Conservation (phyloP, 2,888 invertebrate species). For the Callyntrura guangdongensis region DNA sequence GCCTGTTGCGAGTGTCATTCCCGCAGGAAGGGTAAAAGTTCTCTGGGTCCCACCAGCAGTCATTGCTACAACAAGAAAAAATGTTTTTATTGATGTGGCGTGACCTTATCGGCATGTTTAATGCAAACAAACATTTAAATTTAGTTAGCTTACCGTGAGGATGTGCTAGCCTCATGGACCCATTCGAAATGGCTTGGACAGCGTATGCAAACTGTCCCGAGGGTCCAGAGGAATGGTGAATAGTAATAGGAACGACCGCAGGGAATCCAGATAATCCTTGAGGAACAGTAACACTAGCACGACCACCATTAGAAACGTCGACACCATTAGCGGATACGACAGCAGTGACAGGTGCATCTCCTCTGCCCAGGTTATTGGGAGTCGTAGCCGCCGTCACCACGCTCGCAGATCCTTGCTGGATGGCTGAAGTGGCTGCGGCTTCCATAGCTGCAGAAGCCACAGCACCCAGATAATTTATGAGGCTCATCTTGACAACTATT, state of each 20-base stretch:
- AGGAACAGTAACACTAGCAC: constrained; percentile 61
- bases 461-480: constrained; percentile 85
- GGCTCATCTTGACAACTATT: constrained; percentile 85
- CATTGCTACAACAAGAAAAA: not conserved
- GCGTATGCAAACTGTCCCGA: constrained; percentile 63
- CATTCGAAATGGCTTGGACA: constrained; percentile 65
- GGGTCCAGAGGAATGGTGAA: constrained; percentile 72
- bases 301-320: constrained; percentile 25
- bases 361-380: not conserved
- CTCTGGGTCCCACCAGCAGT: constrained; percentile 55
- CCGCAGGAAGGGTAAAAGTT: constrained; percentile 72
- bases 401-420: constrained; percentile 57
- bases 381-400: constrained; percentile 23
- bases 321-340: not conserved
- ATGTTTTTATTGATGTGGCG: not conserved
- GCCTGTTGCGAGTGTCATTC: constrained; percentile 48
- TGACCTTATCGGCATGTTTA: not conserved
- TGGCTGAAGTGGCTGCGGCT: constrained; percentile 80
- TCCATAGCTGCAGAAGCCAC: constrained; percentile 84
- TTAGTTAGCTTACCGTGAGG: constrained; percentile 71
- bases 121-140: too few relatives aligned
- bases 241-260: constrained; percentile 66
- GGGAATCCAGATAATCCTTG: constrained; percentile 71
- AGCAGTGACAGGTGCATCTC: constrained; percentile 12
- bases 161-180: constrained; percentile 65